phyloP scores from a whole-genome alignment of 1,140 invertebrate species.

The Brachionus rubens region DNA sequence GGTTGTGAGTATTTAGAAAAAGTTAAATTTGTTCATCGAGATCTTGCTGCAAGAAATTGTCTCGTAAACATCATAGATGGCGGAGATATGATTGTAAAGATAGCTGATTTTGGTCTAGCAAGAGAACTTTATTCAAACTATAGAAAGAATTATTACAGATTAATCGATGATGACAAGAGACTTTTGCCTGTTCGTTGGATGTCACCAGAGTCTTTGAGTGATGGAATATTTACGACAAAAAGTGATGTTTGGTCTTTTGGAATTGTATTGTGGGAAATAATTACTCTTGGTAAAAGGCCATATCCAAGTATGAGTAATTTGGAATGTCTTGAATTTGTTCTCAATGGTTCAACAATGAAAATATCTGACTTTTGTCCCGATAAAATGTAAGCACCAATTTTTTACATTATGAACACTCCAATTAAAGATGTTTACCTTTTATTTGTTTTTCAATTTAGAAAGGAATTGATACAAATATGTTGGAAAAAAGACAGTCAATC shows the following conservation, averaged over 20 bases:
- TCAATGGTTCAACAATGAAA: background rate
- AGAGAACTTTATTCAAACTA: slow-evolving; percentile 23
- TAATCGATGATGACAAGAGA: background rate
- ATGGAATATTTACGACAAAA: slow-evolving; percentile 81
- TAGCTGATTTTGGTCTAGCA: slow-evolving; percentile 43
- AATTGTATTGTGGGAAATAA: slow-evolving; percentile 84
- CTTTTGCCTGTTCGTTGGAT: slow-evolving; percentile 86
- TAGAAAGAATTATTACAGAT: slow-evolving; percentile 25
- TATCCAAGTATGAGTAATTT: slow-evolving; percentile 36
- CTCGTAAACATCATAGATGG: background rate
- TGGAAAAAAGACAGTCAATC: background rate
- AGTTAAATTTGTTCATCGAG: no score
- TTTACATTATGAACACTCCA: background rate
- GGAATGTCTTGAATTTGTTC: background rate
- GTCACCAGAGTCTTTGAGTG: slow-evolving; percentile 83
- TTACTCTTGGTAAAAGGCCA: slow-evolving; percentile 33
- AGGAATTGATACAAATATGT: background rate
- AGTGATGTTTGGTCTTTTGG: slow-evolving; percentile 89
- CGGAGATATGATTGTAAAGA: slow-evolving; percentile 21
- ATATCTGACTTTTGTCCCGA: background rate
- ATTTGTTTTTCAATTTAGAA: background rate
- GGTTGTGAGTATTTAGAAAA: slow-evolving; percentile 38
- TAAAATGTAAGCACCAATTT: no score
- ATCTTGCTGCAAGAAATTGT: slow-evolving; percentile 43
- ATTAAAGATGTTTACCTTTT: background rate